Evolutionary conservation across 2,113 vertebrate species (phyloP).

Genomic region (Probosciger aterrimus): DNA sequence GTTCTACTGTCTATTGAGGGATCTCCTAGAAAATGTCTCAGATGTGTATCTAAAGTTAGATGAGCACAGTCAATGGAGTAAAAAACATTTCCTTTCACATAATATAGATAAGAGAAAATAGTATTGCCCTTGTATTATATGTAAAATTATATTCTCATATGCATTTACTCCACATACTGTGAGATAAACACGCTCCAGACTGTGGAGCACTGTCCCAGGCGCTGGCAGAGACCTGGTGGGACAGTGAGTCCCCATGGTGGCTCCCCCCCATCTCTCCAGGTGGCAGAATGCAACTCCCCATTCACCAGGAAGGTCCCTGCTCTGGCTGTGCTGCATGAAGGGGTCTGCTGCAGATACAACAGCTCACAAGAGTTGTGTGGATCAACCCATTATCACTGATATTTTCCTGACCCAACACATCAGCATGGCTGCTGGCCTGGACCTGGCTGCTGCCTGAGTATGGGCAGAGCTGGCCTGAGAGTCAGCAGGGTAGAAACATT

Average conservation of each 20-base stretch:
- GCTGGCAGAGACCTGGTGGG: fast-evolving
- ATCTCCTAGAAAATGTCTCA: not conserved
- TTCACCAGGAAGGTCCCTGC: not conserved
- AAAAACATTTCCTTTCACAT: not conserved
- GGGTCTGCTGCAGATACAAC: not conserved
- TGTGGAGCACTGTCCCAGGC: not conserved
- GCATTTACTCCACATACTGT: not conserved
- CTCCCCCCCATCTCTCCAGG: not conserved
- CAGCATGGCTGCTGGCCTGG: fast-evolving
- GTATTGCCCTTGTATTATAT: not conserved
- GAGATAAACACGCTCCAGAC: not conserved
- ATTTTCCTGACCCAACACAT: not conserved
- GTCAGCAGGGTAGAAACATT: not conserved
- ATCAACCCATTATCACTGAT: fast-evolving
- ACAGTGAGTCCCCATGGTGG: fast-evolving
- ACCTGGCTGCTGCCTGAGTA: not conserved
- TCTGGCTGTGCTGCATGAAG: not conserved
- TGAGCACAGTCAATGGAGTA: not conserved
- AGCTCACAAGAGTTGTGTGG: not conserved
- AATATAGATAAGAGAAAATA: not conserved
- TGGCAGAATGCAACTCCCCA: not conserved
- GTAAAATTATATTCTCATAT: not conserved
- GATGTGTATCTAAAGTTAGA: not conserved
- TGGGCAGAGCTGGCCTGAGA: not conserved
- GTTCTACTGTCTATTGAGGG: not conserved